Percentiles rank a stretch among this genome's conserved stretches.
phyloP scores from a whole-genome alignment of 1,140 invertebrate species.

The Eupeodes corollae region DNA sequence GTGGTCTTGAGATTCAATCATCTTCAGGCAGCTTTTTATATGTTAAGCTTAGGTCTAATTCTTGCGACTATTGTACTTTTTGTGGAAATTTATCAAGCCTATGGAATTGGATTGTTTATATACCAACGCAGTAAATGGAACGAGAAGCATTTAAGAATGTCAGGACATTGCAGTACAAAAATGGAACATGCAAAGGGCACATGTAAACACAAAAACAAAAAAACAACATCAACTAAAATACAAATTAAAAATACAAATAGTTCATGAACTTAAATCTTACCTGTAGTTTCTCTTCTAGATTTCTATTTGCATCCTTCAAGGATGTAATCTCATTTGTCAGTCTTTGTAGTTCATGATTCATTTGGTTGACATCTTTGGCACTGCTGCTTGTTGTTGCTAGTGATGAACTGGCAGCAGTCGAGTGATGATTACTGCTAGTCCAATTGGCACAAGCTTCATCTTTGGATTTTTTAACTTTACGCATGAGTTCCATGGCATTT shows the following conservation, averaged over 20 bases:
- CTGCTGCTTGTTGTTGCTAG: slow-evolving; percentile 3
- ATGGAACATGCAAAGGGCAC: too few relatives aligned
- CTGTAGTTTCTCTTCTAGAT: slow-evolving; percentile 32
- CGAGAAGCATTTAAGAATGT: too few relatives aligned
- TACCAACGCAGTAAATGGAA: too few relatives aligned
- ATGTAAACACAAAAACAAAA: too few relatives aligned
- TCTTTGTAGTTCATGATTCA: slow-evolving; percentile 35
- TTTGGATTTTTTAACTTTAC: too few relatives aligned
- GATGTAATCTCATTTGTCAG: slow-evolving; percentile 33
- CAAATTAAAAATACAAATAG: neutral
- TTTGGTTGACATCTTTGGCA: slow-evolving; percentile 19
- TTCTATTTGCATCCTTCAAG: slow-evolving; percentile 32
- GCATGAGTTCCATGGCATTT: slow-evolving; percentile 18
- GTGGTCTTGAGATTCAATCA: slow-evolving; percentile 26
- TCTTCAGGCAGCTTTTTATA: slow-evolving; percentile 25
- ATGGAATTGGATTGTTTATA: slow-evolving; percentile 8
- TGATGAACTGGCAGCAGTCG: too few relatives aligned
- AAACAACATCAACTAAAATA: too few relatives aligned
- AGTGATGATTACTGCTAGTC: neutral
- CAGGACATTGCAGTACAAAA: too few relatives aligned
- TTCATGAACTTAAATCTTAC: slow-evolving; percentile 11
- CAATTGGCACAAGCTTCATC: neutral
- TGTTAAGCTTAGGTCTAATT: slow-evolving; percentile 19
- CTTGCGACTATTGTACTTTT: slow-evolving; percentile 14
- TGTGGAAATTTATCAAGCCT: slow-evolving; percentile 21